phyloP scores from a whole-genome alignment of 2,888 invertebrate genomes.

The Esperia sulphurella region DNA sequence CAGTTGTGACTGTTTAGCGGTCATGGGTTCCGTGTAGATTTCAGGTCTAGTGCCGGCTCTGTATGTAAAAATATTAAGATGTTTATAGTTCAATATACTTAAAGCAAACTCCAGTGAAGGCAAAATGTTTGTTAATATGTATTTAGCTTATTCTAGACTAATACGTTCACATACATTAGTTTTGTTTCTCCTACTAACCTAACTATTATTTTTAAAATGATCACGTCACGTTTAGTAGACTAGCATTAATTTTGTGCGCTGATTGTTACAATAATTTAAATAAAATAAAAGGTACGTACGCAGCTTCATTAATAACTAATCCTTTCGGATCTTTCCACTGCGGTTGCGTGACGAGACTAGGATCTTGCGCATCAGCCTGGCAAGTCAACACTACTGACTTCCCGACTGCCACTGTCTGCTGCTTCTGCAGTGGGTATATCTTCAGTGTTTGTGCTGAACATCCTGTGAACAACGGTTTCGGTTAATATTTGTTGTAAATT shows the following conservation, averaged over 20 bases:
- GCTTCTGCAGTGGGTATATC: conserved; percentile 84
- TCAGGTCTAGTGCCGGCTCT: conserved; percentile 74
- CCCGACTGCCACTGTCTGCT: conserved; percentile 86
- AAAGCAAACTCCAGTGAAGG: too few relatives aligned
- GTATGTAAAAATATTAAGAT: conserved; percentile 14
- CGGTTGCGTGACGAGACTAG: conserved; percentile 83
- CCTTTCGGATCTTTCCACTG: conserved; percentile 89
- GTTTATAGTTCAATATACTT: not conserved
- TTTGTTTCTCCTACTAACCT: too few relatives aligned
- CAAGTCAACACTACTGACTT: conserved; percentile 89
- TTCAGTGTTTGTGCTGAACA: conserved; percentile 76
- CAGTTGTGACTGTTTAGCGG: conserved; percentile 81
- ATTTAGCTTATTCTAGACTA: too few relatives aligned
- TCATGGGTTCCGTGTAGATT: conserved; percentile 84
- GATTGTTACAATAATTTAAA: too few relatives aligned
- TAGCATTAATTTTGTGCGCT: too few relatives aligned
- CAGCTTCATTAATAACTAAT: conserved; percentile 82
- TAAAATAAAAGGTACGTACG: conserved; percentile 69
- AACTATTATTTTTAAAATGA: too few relatives aligned
- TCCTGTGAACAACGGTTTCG: conserved; percentile 38
- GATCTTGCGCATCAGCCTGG: conserved; percentile 84
- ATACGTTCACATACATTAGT: too few relatives aligned
- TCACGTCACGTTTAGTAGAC: too few relatives aligned
- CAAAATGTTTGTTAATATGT: too few relatives aligned
- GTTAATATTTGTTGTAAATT: too few relatives aligned